Conservation (phyloP, 30 jellyfish, hydroid and myxozoan genomes). For the Mastigias papua region DNA sequence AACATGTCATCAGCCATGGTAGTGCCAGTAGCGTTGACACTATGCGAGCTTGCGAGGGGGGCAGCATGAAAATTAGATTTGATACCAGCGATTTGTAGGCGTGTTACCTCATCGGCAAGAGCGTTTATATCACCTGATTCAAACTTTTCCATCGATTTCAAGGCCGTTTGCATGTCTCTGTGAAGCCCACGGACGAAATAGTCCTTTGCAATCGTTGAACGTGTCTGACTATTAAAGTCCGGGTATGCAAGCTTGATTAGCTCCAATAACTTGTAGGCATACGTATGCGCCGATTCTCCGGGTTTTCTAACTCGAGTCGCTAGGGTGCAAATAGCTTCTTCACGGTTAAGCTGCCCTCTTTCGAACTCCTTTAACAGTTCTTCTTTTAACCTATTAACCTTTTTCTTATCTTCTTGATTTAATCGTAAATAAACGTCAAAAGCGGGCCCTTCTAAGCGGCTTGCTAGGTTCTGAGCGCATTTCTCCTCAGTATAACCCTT, state of each 20-base stretch:
- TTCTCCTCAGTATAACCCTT: background rate
- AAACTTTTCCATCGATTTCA: conserved; percentile 53
- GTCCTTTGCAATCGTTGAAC: conserved; percentile 33
- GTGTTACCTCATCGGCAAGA: conserved; percentile 41
- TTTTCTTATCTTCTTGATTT: background rate
- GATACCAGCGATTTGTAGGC: conserved; percentile 26
- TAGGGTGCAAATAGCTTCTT: conserved; percentile 26
- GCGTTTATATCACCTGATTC: conserved; percentile 6
- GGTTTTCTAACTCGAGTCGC: conserved; percentile 5
- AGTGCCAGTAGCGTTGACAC: background rate
- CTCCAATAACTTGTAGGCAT: conserved; percentile 53
- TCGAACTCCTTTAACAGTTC: conserved; percentile 12
- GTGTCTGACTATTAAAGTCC: conserved; percentile 2
- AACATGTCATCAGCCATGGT: conserved; percentile 2
- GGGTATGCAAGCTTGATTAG: conserved; percentile 43
- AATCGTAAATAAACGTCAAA: conserved; percentile 14
- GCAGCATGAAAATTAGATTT: background rate
- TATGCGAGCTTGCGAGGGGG: background rate
- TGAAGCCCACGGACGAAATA: conserved; percentile 43
- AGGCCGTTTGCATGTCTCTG: conserved; percentile 56
- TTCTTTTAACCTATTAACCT: background rate
- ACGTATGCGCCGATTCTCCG: conserved; percentile 56
- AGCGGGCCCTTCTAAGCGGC: conserved; percentile 31
- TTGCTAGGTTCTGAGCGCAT: conserved; percentile 9
- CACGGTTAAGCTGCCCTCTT: background rate